A percentile compares a stretch with the other conserved stretches of the same genome.
Conservation (phyloP, 2,797 vertebrate genomes). For the Onychomys arenicola region DNA sequence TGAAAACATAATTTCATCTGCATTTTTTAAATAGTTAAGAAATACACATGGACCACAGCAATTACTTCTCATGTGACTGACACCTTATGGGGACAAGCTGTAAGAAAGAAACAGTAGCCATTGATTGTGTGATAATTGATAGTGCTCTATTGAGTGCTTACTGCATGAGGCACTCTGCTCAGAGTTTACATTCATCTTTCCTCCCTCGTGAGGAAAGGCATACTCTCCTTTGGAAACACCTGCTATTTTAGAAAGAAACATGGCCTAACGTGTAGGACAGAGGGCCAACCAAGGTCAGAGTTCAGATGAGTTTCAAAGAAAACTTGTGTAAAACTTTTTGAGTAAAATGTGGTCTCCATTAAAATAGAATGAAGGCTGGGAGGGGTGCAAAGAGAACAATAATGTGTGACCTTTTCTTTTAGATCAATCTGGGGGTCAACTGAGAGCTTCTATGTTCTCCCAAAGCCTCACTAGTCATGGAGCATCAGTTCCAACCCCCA, state of each 20-base stretch:
- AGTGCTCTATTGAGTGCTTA: neutral
- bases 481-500: neutral
- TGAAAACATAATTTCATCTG: conserved; percentile 29
- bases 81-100: neutral
- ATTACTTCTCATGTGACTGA: conserved; percentile 17
- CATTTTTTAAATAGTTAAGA: conserved; percentile 18
- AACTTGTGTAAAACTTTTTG: conserved; percentile 19
- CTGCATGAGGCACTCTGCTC: neutral
- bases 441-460: neutral
- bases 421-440: neutral
- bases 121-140: neutral
- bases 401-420: neutral
- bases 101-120: neutral
- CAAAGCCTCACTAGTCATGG: neutral
- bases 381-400: neutral
- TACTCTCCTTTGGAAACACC: conserved; percentile 34
- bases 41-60: neutral
- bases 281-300: neutral
- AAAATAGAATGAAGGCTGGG: neutral
- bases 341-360: neutral
- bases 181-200: neutral
- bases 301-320: conserved; percentile 31
- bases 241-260: conserved; percentile 41
- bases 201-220: neutral
- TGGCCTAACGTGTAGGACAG: neutral